Percentiles rank a stretch among this genome's conserved stretches.
phyloP scores from a whole-genome alignment of 2,797 vertebrate genomes.

The Onychomys torridus region DNA sequence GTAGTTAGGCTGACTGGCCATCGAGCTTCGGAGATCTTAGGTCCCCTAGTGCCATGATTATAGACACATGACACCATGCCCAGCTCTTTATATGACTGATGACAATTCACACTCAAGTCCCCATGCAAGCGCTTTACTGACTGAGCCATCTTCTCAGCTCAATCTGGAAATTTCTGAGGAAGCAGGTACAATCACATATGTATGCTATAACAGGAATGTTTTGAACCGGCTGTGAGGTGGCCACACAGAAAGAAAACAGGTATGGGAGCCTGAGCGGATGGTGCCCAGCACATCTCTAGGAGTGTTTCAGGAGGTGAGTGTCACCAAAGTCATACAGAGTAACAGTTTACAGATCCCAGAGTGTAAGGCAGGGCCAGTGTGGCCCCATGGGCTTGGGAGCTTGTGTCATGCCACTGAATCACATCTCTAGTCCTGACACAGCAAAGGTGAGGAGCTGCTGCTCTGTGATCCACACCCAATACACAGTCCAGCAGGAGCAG shows the following conservation, averaged over 20 bases:
- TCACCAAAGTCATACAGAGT: rapidly evolving
- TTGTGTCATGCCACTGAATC: background rate
- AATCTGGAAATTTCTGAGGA: background rate
- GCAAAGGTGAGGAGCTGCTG: background rate
- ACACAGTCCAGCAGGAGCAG: background rate
- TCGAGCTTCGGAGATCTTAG: background rate
- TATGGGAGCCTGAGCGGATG: rapidly evolving
- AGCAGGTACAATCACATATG: no score
- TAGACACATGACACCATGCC: background rate
- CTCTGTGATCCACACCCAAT: background rate
- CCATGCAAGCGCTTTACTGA: background rate
- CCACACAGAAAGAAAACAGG: background rate
- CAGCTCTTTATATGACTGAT: background rate
- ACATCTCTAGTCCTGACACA: background rate
- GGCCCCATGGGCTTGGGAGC: rapidly evolving
- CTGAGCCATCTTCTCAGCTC: background rate
- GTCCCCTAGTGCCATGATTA: background rate
- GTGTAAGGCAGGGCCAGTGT: rapidly evolving
- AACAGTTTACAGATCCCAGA: background rate
- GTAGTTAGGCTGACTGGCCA: background rate
- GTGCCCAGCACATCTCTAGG: rapidly evolving
- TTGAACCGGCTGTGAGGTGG: rapidly evolving
- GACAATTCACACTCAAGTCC: background rate
- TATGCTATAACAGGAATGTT: background rate
- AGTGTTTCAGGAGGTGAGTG: no score